phyloP scores from a whole-genome alignment of 2,797 vertebrate genomes.

The Periparus ater region DNA sequence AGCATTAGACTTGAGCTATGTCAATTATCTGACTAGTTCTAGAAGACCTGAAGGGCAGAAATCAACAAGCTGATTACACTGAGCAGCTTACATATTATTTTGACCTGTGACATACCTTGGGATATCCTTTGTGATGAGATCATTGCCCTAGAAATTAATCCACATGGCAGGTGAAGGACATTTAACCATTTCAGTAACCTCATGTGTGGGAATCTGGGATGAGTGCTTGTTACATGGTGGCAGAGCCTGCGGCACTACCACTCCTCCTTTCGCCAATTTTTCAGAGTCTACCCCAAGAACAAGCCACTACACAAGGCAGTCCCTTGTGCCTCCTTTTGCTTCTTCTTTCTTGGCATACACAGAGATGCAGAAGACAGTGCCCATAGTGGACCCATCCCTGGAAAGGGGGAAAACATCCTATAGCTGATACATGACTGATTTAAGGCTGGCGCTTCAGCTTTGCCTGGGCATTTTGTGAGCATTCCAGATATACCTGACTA shows the following conservation, averaged over 20 bases:
- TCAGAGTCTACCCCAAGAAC: neutral
- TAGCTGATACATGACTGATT: neutral
- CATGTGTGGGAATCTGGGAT: neutral
- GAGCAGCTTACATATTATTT: conserved; percentile 17
- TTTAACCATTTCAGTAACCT: neutral
- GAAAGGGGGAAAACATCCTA: neutral
- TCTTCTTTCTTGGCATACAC: neutral
- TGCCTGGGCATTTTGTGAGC: neutral
- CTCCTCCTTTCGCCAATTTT: neutral
- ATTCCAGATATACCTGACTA: neutral
- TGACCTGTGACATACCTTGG: neutral
- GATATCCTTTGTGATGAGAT: neutral
- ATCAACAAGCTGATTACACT: conserved; percentile 29
- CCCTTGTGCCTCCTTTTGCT: neutral
- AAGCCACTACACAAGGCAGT: neutral
- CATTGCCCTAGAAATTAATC: conserved; percentile 8
- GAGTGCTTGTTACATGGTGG: neutral
- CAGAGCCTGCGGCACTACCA: neutral
- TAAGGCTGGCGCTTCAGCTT: neutral
- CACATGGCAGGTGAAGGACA: neutral
- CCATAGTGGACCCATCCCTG: accelerated
- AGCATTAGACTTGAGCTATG: neutral
- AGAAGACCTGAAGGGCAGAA: conserved; percentile 5
- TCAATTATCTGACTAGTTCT: neutral
- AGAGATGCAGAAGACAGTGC: neutral